Evolutionary conservation across 2,888 invertebrate genomes (phyloP).

Genomic region (Habrosyne pyritoides): DNA sequence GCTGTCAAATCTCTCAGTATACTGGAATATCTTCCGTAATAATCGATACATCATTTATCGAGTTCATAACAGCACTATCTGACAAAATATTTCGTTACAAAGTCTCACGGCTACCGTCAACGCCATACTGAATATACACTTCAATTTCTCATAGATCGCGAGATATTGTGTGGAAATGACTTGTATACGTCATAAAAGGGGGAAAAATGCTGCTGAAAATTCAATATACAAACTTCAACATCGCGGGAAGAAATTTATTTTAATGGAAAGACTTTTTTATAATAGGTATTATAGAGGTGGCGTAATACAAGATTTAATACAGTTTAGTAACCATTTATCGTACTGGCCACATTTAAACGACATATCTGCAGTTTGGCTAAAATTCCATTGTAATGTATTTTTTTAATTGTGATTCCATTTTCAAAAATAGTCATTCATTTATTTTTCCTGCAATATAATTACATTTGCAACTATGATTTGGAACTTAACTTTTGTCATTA

Average conservation of each 20-base stretch:
- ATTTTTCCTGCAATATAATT: no score
- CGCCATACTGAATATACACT: not conserved
- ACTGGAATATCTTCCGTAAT: not conserved
- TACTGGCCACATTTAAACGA: no score
- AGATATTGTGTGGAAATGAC: not conserved
- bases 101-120: not conserved
- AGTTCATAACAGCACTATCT: not conserved
- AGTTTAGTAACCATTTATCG: no score
- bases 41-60: slow-evolving; percentile 1
- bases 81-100: not conserved
- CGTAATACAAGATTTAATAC: no score
- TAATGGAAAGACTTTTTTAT: no score
- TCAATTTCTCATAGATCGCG: slow-evolving; percentile 1
- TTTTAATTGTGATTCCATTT: no score
- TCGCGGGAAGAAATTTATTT: not conserved
- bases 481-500: no score
- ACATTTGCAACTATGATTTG: no score
- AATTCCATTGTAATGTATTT: no score
- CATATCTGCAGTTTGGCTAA: no score
- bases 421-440: no score
- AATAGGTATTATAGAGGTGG: no score
- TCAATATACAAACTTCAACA: not conserved
- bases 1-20: not conserved
- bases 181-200: not conserved
- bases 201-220: not conserved